These are phyloP conservation scores for Azemiops feae DNA, from an alignment of 2,113 vertebrate species.

Conservation along the genomic window DNA sequence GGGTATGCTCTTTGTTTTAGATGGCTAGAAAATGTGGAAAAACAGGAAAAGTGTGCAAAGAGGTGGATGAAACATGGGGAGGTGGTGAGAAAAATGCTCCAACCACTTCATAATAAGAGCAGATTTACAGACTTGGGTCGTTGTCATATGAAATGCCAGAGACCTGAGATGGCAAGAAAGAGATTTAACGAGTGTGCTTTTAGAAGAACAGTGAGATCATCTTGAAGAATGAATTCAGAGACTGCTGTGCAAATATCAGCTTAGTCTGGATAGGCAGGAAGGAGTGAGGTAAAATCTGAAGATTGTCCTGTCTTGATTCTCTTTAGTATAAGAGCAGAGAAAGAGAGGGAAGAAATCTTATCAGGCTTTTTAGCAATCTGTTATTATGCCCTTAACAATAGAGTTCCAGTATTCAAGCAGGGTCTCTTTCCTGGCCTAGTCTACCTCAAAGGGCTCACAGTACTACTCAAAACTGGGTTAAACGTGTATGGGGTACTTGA, in stretches of 20 bases:
- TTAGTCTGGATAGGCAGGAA: not conserved
- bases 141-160: conserved; percentile 66
- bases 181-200: conserved; percentile 60
- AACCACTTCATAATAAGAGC: conserved; percentile 68
- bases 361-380: not conserved
- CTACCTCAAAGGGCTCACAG: not conserved
- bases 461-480: conserved; percentile 66
- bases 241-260: not conserved
- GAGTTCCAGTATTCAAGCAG: not conserved
- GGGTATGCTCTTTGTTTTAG: conserved; percentile 66
- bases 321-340: not conserved
- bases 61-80: conserved; percentile 66
- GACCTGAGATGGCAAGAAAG: conserved; percentile 67
- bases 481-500: conserved; percentile 37
- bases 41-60: conserved; percentile 70
- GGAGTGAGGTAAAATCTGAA: not conserved
- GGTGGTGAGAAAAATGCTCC: conserved; percentile 65
- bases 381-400: not conserved
- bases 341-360: not conserved
- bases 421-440: not conserved
- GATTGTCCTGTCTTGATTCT: not conserved
- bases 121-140: conserved; percentile 71
- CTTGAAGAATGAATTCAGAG: not conserved
- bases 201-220: not conserved
- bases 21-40: conserved; percentile 76